Evolutionary conservation across 2,113 vertebrate species (phyloP).

Genomic region (Merops nubicus): DNA sequence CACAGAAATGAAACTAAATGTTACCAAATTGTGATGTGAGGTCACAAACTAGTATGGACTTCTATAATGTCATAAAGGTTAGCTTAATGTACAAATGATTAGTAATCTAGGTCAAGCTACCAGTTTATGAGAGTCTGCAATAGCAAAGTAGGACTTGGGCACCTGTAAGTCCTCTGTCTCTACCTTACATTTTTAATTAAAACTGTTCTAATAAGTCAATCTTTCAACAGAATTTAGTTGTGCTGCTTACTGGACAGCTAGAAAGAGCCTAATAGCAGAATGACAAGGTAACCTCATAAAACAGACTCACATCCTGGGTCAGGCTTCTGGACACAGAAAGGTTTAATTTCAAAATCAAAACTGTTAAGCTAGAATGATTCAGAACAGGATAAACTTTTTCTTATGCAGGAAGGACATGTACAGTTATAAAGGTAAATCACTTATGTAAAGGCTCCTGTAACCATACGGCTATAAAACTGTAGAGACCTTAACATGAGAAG

Average conservation of each 20-base stretch:
- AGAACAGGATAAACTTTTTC: background rate
- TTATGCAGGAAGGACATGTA: background rate
- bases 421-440: background rate
- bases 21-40: background rate
- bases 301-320: background rate
- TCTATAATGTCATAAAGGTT: background rate
- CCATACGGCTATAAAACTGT: background rate
- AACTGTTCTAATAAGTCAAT: background rate
- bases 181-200: slow-evolving; percentile 1
- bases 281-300: background rate
- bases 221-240: background rate
- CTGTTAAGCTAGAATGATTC: background rate
- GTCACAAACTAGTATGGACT: background rate
- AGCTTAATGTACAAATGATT: background rate
- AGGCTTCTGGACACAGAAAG: background rate
- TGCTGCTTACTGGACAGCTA: background rate
- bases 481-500: background rate
- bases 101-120: background rate
- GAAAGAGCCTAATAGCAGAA: background rate
- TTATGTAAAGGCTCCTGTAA: background rate
- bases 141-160: background rate
- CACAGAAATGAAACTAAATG: background rate
- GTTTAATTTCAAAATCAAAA: background rate
- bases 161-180: background rate
- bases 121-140: background rate